Conservation (phyloP, 1,140 invertebrate genomes). For the Gonatopus flavifemur region DNA sequence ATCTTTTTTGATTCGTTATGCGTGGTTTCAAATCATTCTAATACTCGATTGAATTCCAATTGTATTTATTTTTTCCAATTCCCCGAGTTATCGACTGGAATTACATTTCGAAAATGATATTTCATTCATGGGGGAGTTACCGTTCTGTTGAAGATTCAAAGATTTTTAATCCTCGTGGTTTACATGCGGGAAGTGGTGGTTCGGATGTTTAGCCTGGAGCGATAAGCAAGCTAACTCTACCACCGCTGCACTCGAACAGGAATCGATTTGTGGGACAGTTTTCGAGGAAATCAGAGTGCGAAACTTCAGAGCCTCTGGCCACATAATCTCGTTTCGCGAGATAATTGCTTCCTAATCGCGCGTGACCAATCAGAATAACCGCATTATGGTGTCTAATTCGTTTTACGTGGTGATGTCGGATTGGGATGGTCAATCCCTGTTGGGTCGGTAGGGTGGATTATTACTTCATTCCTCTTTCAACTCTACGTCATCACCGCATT, state of each 20-base stretch:
- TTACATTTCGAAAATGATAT: too few relatives aligned
- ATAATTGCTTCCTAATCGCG: constrained; percentile 25
- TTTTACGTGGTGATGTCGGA: constrained; percentile 16
- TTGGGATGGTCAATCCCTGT: constrained; percentile 6
- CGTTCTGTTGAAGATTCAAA: too few relatives aligned
- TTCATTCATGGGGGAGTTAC: too few relatives aligned
- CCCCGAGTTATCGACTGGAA: too few relatives aligned
- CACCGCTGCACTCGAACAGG: not conserved
- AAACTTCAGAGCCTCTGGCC: constrained; percentile 19
- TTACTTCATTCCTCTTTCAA: constrained; percentile 14
- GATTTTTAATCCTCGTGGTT: too few relatives aligned
- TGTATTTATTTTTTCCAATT: too few relatives aligned
- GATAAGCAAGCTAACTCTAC: too few relatives aligned
- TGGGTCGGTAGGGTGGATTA: constrained; percentile 2
- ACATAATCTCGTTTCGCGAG: constrained; percentile 18
- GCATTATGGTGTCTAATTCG: constrained; percentile 21
- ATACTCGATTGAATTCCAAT: too few relatives aligned
- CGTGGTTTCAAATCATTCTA: too few relatives aligned
- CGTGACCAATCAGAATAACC: constrained; percentile 20
- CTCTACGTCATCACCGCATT: constrained; percentile 5
- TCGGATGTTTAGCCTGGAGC: too few relatives aligned
- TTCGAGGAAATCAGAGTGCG: constrained; percentile 5
- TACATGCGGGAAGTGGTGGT: too few relatives aligned
- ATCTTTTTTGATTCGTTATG: too few relatives aligned
- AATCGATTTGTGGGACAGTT: constrained; percentile 9